phyloP scores from a whole-genome alignment of 2,888 invertebrate species.

The Crioceris asparagi region DNA sequence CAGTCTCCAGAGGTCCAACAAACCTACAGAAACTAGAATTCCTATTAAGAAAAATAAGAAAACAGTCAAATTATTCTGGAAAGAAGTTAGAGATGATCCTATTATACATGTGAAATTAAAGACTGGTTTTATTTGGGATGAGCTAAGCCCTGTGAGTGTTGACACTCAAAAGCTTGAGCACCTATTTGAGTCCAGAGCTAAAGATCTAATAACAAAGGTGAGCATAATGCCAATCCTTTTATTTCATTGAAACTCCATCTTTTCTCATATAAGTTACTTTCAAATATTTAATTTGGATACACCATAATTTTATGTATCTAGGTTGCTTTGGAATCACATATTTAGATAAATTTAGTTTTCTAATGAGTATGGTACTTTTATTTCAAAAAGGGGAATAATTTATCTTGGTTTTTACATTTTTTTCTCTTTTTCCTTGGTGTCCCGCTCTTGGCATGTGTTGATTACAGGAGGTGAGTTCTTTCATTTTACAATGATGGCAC shows the following conservation, averaged over 20 bases:
- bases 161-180: constrained; percentile 92
- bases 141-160: constrained; percentile 69
- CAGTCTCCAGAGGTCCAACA: constrained; percentile 27
- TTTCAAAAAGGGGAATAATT: too few species aligned
- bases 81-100: constrained; percentile 77
- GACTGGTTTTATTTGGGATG: constrained; percentile 80
- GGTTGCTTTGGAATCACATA: neutral
- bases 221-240: too few species aligned
- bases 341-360: too few species aligned
- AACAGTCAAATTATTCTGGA: constrained; percentile 97
- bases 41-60: constrained; percentile 80
- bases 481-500: constrained; percentile 27
- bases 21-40: constrained; percentile 35
- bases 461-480: constrained; percentile 38
- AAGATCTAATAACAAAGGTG: constrained; percentile 91
- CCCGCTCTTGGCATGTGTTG: constrained; percentile 36
- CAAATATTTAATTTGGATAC: neutral
- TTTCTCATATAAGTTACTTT: neutral
- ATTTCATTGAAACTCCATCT: too few species aligned
- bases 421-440: constrained; percentile 34
- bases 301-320: neutral
- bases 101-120: constrained; percentile 47
- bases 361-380: too few species aligned
- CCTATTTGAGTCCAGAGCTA: constrained; percentile 92
- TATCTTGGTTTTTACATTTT: too few species aligned